These are phyloP conservation scores for Lasioglossum villosulum DNA, from an alignment of 2,888 invertebrate species.

Conservation along the genomic window DNA sequence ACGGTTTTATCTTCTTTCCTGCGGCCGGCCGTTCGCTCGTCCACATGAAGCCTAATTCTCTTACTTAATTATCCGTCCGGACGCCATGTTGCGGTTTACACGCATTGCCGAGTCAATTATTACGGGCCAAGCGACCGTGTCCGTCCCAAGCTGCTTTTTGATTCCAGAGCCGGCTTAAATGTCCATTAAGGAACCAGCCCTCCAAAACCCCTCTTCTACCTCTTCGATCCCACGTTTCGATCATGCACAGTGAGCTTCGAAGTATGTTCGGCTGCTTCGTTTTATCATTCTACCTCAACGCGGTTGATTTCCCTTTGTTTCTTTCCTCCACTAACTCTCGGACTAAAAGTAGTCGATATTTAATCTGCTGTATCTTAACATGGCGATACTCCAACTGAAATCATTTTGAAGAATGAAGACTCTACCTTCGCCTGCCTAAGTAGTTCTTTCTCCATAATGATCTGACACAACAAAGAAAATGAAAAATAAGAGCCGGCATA, in stretches of 20 bases:
- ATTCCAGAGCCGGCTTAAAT: constrained; percentile 47
- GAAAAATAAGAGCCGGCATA: not conserved
- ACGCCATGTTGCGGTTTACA: constrained; percentile 82
- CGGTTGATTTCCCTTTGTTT: not conserved
- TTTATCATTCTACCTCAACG: not conserved
- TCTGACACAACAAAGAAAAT: not conserved
- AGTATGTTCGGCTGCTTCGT: not conserved
- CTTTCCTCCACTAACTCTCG: not conserved
- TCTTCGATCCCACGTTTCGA: not conserved
- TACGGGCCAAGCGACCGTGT: constrained; percentile 74
- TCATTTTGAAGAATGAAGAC: not conserved
- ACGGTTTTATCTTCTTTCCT: constrained; percentile 31
- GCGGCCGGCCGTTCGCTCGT: constrained; percentile 73
- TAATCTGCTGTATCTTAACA: not conserved
- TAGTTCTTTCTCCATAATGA: not conserved
- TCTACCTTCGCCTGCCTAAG: not conserved
- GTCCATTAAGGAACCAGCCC: constrained; percentile 36
- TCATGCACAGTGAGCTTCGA: not conserved
- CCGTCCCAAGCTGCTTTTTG: constrained; percentile 69
- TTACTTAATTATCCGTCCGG: constrained; percentile 82
- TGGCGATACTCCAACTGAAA: not conserved
- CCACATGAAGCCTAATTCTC: constrained; percentile 81
- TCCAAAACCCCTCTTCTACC: not conserved
- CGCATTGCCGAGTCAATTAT: constrained; percentile 81
- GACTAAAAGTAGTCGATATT: not conserved